Evolutionary conservation across 2,113 vertebrate species (phyloP).

Genomic region (Psammodynastes pulverulentus): DNA sequence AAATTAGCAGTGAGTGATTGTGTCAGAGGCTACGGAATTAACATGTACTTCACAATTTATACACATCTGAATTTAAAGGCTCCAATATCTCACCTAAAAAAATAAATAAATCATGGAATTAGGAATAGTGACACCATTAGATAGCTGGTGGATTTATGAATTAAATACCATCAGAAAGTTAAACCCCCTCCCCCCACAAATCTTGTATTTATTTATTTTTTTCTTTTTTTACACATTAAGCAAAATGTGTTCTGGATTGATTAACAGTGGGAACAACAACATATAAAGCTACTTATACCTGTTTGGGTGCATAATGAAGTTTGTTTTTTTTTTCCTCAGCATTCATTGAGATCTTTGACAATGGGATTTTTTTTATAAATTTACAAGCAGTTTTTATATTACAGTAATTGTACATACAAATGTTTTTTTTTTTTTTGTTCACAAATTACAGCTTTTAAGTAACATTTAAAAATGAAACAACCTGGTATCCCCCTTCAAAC

Average conservation of each 20-base stretch:
- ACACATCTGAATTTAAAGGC: slow-evolving; percentile 58
- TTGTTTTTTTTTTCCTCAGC: slow-evolving; percentile 68
- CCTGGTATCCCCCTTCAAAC: slow-evolving; percentile 67
- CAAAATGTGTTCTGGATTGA: slow-evolving; percentile 74
- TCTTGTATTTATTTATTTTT: neutral
- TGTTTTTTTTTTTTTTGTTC: slow-evolving; percentile 48
- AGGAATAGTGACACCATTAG: slow-evolving; percentile 39
- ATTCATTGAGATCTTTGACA: slow-evolving; percentile 74
- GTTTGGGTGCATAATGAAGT: slow-evolving; percentile 75
- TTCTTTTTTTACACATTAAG: slow-evolving; percentile 69
- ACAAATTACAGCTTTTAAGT: slow-evolving; percentile 72
- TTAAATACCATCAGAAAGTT: slow-evolving; percentile 56
- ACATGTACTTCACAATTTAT: slow-evolving; percentile 51
- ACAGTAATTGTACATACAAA: slow-evolving; percentile 81
- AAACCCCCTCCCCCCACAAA: slow-evolving; percentile 31
- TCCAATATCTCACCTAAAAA: slow-evolving; percentile 49
- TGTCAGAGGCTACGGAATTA: slow-evolving; percentile 63
- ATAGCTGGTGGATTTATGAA: slow-evolving; percentile 52
- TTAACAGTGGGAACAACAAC: slow-evolving; percentile 82
- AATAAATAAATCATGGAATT: slow-evolving; percentile 51
- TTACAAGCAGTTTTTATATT: slow-evolving; percentile 86
- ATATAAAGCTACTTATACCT: slow-evolving; percentile 80
- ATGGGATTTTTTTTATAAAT: slow-evolving; percentile 71
- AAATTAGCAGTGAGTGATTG: slow-evolving; percentile 43
- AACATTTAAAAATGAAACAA: slow-evolving; percentile 65